phyloP scores from a whole-genome alignment of 2,797 vertebrate species.

The Acipenser transmontanus region DNA sequence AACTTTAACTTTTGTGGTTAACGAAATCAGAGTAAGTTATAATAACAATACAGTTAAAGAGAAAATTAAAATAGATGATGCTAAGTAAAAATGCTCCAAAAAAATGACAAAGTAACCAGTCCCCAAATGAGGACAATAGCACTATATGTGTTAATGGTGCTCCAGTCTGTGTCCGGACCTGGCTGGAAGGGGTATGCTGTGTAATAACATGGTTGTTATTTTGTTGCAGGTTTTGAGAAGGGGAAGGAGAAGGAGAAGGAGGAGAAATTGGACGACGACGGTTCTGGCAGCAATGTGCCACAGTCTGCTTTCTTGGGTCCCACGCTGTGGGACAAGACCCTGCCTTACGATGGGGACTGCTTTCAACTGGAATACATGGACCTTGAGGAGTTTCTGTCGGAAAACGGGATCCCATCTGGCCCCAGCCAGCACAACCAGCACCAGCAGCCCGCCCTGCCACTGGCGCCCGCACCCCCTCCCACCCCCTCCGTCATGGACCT shows the following conservation, averaged over 20 bases:
- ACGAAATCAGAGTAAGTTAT: too few species aligned
- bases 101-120: too few species aligned
- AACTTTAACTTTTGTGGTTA: too few species aligned
- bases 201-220: conserved; percentile 5
- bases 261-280: conserved; percentile 91
- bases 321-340: conserved; percentile 96
- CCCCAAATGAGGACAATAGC: too few species aligned
- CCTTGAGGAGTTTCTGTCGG: conserved; percentile 94
- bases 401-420: conserved; percentile 93
- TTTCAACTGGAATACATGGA: conserved; percentile 99
- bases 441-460: conserved; percentile 59
- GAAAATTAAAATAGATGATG: too few species aligned
- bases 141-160: too few species aligned
- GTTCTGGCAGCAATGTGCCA: conserved; percentile 61
- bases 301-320: conserved; percentile 95
- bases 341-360: conserved; percentile 90
- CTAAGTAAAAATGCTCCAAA: too few species aligned
- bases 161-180: too few species aligned
- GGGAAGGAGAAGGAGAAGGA: conserved; percentile 86
- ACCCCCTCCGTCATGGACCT: conserved; percentile 80
- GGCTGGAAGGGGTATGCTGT: not conserved
- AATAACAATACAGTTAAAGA: too few species aligned
- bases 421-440: conserved; percentile 69
- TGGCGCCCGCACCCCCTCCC: conserved; percentile 51
- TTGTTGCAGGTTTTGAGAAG: conserved; percentile 73